These are phyloP conservation scores for Conus betulinus DNA, from an alignment of 1,140 invertebrate genomes.

Conservation along the genomic window DNA sequence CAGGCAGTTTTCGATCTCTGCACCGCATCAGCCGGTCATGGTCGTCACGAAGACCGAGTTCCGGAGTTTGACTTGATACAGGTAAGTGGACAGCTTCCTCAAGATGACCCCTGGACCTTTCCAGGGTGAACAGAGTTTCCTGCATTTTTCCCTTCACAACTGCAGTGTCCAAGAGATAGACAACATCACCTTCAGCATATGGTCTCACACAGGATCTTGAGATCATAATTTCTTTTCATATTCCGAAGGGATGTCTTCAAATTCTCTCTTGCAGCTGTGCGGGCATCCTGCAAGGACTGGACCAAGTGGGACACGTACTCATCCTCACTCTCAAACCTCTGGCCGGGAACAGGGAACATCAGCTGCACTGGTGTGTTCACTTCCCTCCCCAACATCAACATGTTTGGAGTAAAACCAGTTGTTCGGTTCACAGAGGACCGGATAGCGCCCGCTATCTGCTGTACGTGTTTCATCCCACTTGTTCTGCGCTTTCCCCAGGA, in stretches of 20 bases:
- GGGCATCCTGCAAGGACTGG: neutral
- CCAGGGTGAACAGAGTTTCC: conserved; percentile 3
- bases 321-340: neutral
- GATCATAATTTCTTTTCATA: conserved; percentile 5
- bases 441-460: conserved; percentile 27
- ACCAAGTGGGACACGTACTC: conserved; percentile 3
- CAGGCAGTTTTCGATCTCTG: too few relatives aligned
- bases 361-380: conserved; percentile 33
- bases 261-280: neutral
- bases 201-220: neutral
- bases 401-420: conserved; percentile 45
- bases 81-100: neutral
- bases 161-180: neutral
- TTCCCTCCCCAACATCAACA: conserved; percentile 48
- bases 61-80: neutral
- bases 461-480: conserved; percentile 46
- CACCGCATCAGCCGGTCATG: neutral
- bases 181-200: conserved; percentile 13
- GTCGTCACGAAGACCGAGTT: neutral
- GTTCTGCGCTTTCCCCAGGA: conserved; percentile 29
- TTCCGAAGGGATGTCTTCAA: neutral
- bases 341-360: neutral
- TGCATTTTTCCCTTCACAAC: neutral
- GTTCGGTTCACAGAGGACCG: conserved; percentile 22
- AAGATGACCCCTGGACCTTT: neutral